These are phyloP conservation scores for Acyrthosiphon pisum DNA, from an alignment of 1,140 invertebrate genomes.

Conservation along the genomic window DNA sequence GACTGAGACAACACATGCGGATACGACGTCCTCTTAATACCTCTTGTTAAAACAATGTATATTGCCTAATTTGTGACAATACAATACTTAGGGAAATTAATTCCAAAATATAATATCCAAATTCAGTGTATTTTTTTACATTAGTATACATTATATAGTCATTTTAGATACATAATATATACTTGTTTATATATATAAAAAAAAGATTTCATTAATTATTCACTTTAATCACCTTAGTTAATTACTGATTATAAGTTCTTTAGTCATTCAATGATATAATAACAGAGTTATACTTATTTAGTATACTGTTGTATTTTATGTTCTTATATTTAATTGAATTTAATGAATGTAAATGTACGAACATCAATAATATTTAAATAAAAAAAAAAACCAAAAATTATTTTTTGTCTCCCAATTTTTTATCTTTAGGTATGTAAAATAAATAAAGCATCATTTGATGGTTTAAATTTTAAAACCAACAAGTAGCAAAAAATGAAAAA, in stretches of 20 bases:
- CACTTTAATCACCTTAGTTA: not conserved
- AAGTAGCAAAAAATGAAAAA: not conserved
- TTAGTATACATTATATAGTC: not conserved
- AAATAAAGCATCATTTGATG: not conserved
- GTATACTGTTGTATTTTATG: not conserved
- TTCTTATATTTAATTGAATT: not conserved
- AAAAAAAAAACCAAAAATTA: not conserved
- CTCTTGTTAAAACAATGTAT: not conserved
- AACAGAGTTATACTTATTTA: not conserved
- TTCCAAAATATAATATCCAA: not conserved
- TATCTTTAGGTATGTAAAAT: constrained; percentile 11
- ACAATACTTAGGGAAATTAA: not conserved
- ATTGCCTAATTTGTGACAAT: not conserved
- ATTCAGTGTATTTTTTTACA: not conserved
- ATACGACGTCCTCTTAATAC: too few species aligned
- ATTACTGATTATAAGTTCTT: not conserved
- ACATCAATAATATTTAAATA: not conserved
- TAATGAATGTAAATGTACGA: not conserved
- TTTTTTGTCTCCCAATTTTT: not conserved
- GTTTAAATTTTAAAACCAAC: not conserved
- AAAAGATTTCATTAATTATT: not conserved
- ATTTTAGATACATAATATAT: not conserved
- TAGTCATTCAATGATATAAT: not conserved
- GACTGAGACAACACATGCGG: too few species aligned
- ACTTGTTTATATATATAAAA: not conserved